phyloP scores from a whole-genome alignment of 2,113 vertebrate genomes.

The Pao palembangensis region DNA sequence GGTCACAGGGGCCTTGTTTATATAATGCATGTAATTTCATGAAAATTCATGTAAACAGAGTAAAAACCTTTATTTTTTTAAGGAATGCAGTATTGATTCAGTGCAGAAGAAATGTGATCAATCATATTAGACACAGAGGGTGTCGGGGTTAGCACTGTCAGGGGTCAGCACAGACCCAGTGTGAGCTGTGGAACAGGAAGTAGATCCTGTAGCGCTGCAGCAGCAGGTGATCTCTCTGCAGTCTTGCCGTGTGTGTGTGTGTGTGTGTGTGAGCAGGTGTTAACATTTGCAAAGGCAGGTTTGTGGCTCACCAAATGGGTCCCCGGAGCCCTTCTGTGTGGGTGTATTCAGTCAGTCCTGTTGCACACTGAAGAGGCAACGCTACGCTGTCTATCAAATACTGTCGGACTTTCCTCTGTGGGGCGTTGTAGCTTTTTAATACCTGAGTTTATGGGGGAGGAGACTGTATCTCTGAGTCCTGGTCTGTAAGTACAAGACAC shows the following conservation, averaged over 20 bases:
- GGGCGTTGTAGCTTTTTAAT: conserved; percentile 57
- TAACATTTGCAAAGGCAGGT: conserved; percentile 21
- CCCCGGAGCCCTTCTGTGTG: conserved; percentile 4
- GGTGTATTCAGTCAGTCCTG: conserved; percentile 27
- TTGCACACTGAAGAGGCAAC: conserved; percentile 8
- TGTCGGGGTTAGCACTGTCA: background rate
- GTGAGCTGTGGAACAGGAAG: conserved; percentile 50
- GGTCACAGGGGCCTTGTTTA: too few relatives aligned
- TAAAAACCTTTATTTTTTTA: background rate
- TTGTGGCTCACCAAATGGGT: conserved; percentile 32
- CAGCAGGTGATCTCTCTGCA: conserved; percentile 62
- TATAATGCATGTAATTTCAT: too few relatives aligned
- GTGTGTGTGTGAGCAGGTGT: conserved; percentile 20
- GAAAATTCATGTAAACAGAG: too few relatives aligned
- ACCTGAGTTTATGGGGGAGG: conserved; percentile 48
- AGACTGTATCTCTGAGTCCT: conserved; percentile 27
- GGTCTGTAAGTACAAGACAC: conserved; percentile 53
- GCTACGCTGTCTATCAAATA: conserved; percentile 2
- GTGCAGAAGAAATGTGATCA: background rate
- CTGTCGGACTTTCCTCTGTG: conserved; percentile 24
- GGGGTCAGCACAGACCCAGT: conserved; percentile 27
- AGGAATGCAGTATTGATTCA: conserved; percentile 8
- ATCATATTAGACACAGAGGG: background rate
- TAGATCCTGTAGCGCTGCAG: conserved; percentile 51
- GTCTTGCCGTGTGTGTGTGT: conserved; percentile 54